Base-by-base conservation (phyloP, 2,888 invertebrate species). In the Mythimna vitellina region DNA sequence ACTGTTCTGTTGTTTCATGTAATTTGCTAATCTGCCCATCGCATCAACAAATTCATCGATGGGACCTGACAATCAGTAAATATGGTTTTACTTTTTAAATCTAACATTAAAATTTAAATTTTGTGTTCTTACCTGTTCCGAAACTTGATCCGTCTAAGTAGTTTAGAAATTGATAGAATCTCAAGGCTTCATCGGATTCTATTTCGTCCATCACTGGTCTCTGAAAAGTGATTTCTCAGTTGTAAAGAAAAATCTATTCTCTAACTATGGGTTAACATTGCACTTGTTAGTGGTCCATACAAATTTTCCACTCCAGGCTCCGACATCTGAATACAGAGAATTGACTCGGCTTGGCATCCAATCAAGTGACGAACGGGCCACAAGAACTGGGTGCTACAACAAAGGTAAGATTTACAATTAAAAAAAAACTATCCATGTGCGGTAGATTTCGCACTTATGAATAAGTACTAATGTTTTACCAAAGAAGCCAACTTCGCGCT, bases 171-270 rank as follows among this genome's bases (percentile, higher is more conserved):
- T 96, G 96, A 82, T 95, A 96, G 83, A 95, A 96, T 73, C 96
- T 89, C 17, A 96, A 83, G 0, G 96, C 96, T 86, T 96, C 96
- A 49, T 96, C 96, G 1, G 96, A 96, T 91, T 96, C 96, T 67
- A 96, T 94, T 90, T 96, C 96, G 79, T 96, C 96, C 96, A 96
- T 96, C 0, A 96, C 96, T 5, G 96, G 96, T 81, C 96, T 91
- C 96, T 96, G 86, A 83, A 89, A 87, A 65, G n/a, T 32, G 4
- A 54, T 8, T 12, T 25, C 20, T 14, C 3, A 57, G 12, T 17
- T 22, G 14, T 53, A 10, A 1, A 66, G 8, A n/a, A 25, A 9
- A 20, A 51, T 0, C 25, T 56, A 42, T 12, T 5, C 6, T 38
- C 53, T 10, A 38, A 51, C 6, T 29, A 12, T 53, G 46, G n/a